A percentile compares a stretch with the other conserved stretches of the same genome.
phyloP scores from a whole-genome alignment of 2,797 vertebrate species.

The Gymnoscopelus braueri region DNA sequence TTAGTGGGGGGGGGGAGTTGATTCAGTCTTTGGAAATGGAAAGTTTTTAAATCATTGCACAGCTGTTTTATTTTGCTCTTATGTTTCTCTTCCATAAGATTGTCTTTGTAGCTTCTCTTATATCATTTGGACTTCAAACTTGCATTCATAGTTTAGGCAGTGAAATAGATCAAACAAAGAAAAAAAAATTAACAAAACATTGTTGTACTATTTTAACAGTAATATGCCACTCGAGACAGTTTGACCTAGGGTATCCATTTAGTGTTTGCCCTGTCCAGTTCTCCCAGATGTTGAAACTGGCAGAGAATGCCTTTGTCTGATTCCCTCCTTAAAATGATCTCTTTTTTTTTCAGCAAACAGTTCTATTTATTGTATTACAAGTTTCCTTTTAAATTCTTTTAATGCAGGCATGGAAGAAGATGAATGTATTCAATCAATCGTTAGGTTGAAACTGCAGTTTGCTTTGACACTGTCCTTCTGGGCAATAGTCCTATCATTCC shows the following conservation, averaged over 20 bases:
- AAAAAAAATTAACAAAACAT: conserved; percentile 1
- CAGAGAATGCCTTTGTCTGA: conserved; percentile 81
- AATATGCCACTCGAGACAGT: conserved; percentile 70
- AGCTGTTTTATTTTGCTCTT: conserved; percentile 28
- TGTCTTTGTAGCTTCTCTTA: conserved; percentile 14
- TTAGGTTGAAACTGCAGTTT: conserved; percentile 8
- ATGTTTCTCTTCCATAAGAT: conserved; percentile 32
- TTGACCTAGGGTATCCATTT: conserved; percentile 78
- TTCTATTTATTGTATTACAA: conserved; percentile 16
- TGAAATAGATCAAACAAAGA: conserved; percentile 23
- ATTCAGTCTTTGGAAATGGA: conserved; percentile 53
- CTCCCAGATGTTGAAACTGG: conserved; percentile 77
- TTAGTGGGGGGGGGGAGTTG: conserved; percentile 32
- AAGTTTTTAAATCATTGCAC: conserved; percentile 36
- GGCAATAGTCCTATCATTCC: no score
- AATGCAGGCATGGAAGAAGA: conserved; percentile 1
- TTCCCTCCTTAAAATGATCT: conserved; percentile 50
- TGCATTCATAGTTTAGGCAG: conserved; percentile 15
- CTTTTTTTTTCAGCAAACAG: conserved; percentile 44
- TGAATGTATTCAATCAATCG: conserved; percentile 8
- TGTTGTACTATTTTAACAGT: conserved; percentile 24
- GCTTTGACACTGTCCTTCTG: neutral
- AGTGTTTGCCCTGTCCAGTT: conserved; percentile 80
- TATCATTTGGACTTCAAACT: neutral
- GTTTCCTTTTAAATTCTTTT: conserved; percentile 12